These are phyloP conservation scores for Hypotaenidia philippensis DNA, from an alignment of 2,797 vertebrate genomes.

Conservation along the genomic window DNA sequence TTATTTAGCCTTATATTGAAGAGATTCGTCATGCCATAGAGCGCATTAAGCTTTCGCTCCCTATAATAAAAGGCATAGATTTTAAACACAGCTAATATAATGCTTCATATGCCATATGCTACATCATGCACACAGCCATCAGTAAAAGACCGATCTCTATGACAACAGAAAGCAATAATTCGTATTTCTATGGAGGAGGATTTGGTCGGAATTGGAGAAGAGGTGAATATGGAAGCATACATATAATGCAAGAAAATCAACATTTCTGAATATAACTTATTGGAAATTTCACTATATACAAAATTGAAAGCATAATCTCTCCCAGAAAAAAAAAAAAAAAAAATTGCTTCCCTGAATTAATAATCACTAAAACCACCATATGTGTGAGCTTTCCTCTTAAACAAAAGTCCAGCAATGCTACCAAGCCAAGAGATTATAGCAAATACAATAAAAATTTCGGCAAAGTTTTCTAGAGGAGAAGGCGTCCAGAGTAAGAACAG, in stretches of 20 bases:
- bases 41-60: neutral
- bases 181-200: neutral
- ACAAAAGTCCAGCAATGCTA: neutral
- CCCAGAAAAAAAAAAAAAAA: neutral
- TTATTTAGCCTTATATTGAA: conserved; percentile 8
- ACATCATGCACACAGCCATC: accelerated
- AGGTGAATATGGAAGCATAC: neutral
- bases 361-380: neutral
- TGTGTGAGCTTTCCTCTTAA: neutral
- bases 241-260: neutral
- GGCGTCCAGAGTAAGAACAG: neutral
- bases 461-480: neutral
- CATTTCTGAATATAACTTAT: neutral
- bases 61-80: neutral
- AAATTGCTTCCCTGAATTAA: neutral
- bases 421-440: neutral
- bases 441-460: neutral
- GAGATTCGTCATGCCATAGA: neutral
- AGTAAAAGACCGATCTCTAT: neutral
- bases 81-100: neutral
- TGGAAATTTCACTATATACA: neutral
- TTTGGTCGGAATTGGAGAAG: neutral
- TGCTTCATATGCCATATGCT: neutral
- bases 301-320: neutral
- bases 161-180: conserved; percentile 5